Evolutionary conservation across 2,797 vertebrate genomes (phyloP), one percentile per base, ranked within the genome.

Genomic region (Muraenolepis orangiensis): DNA sequence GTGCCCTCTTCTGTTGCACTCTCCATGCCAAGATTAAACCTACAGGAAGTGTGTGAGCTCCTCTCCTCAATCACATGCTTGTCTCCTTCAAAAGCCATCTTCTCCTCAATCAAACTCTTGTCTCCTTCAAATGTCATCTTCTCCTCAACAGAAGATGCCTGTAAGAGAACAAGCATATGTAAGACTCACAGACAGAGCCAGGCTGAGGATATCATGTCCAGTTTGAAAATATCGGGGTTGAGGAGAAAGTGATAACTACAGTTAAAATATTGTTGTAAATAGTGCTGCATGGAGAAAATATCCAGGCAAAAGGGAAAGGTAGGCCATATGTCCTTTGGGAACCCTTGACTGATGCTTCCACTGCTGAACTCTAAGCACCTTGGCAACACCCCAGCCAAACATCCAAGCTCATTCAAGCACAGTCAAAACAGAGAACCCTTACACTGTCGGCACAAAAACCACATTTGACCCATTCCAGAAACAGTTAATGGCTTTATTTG

Each of bases 151-250:
- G 90, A 81, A 90, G 82, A 87, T n/a, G 78, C 90, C 92, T 93
- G 91, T 83, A 92, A 92, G 86, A 93, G 82, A 93, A 91, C 83
- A 91, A 92, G 90, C 90, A 92, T 86, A 91, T 70, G 88, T 93
- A 90, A 93, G 90, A 90, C 86, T 90, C 80, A 64, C 57, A 82
- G 83, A 87, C 87, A 90, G 87, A 87, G 82, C 83, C 82, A 75
- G 82, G 29, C 78, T 70, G 26, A 80, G n/a, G 57, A 64, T 26
- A 26, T 26, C 57, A 64, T 64, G 57, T 64, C n/a, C 57, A 64
- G 57, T 64, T 28, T 57, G n/a, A 57, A 57, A 61, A 61, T 61
- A 57, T 57, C 5, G n/a, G 2, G 8, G 57, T 64, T 64, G 57
- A 64, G 57, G 57, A 64, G 57, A 64, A 64, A 26, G n/a, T 64